Evolutionary conservation across 1,140 invertebrate genomes (phyloP).

Genomic region (Drosophila seguyi): DNA sequence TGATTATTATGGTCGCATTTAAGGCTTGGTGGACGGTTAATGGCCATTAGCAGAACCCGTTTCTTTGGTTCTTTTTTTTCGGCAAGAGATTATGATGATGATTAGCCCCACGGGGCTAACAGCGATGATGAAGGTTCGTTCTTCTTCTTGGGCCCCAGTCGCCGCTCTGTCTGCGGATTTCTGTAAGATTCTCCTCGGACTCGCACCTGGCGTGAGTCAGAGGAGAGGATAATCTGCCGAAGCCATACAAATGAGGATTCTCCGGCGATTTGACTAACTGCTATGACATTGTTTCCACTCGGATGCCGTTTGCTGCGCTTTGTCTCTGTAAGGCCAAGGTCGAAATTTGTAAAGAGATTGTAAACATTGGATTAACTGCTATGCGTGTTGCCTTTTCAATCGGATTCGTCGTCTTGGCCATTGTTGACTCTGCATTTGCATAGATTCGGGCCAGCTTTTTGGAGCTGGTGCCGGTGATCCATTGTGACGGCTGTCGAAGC

Average conservation of each 20-base stretch:
- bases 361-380: conserved; percentile 78
- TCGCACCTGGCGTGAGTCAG: conserved; percentile 23
- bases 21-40: conserved; percentile 34
- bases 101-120: conserved; percentile 31
- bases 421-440: conserved; percentile 71
- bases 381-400: conserved; percentile 58
- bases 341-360: conserved; percentile 82
- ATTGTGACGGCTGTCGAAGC: conserved; percentile 30
- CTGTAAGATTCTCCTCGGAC: conserved; percentile 55
- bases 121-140: conserved; percentile 25
- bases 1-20: conserved; percentile 46
- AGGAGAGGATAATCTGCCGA: conserved; percentile 2
- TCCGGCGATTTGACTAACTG: conserved; percentile 57
- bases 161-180: conserved; percentile 61
- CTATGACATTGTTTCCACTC: conserved; percentile 72
- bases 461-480: conserved; percentile 13
- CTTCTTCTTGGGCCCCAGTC: conserved; percentile 13
- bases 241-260: conserved; percentile 12
- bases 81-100: conserved; percentile 10
- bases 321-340: conserved; percentile 78
- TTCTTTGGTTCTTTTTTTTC: conserved; percentile 25
- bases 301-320: conserved; percentile 70
- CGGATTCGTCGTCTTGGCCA: conserved; percentile 31
- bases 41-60: conserved; percentile 56
- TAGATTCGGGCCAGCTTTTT: conserved; percentile 46